Percentiles rank a stretch among this genome's conserved stretches.
Evolutionary conservation across 2,113 vertebrate genomes (phyloP).

Genomic region (Anolis carolinensis): DNA sequence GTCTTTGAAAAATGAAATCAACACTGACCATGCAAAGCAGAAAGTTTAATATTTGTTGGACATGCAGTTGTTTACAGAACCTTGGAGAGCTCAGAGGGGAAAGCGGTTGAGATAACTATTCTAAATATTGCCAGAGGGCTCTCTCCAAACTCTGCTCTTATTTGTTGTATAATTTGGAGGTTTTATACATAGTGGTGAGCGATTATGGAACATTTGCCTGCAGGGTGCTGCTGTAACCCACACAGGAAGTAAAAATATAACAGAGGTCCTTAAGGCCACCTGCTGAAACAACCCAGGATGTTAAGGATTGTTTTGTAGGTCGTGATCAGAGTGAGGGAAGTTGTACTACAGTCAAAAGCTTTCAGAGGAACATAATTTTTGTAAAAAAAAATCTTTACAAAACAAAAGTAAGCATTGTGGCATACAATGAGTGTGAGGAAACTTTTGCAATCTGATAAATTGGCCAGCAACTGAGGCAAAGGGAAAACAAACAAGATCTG

Average conservation of each 20-base stretch:
- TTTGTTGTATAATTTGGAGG: slow-evolving; percentile 30
- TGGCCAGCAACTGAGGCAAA: background rate
- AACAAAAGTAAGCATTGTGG: slow-evolving; percentile 3
- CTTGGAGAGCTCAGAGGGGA: slow-evolving; percentile 48
- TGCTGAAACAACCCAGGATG: slow-evolving; percentile 15
- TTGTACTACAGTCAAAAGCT: background rate
- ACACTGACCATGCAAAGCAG: slow-evolving; percentile 23
- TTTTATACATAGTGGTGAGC: slow-evolving; percentile 23
- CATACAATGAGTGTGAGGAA: background rate
- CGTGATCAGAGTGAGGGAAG: background rate
- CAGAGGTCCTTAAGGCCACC: slow-evolving; percentile 19
- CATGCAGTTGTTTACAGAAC: slow-evolving; percentile 58
- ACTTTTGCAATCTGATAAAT: background rate
- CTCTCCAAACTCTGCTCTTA: too few species aligned
- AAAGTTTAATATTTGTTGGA: slow-evolving; percentile 40
- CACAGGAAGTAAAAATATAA: slow-evolving; percentile 51
- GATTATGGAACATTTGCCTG: slow-evolving; percentile 41
- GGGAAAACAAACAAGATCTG: background rate
- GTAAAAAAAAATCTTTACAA: background rate
- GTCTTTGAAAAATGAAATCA: slow-evolving; percentile 28
- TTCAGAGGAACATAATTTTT: background rate
- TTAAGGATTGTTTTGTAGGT: background rate
- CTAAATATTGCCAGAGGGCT: slow-evolving; percentile 40
- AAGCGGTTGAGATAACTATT: slow-evolving; percentile 52
- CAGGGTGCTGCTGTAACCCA: slow-evolving; percentile 32